Evolutionary conservation across 2,888 invertebrate species (phyloP).

Genomic region (Myopa tessellatipennis): DNA sequence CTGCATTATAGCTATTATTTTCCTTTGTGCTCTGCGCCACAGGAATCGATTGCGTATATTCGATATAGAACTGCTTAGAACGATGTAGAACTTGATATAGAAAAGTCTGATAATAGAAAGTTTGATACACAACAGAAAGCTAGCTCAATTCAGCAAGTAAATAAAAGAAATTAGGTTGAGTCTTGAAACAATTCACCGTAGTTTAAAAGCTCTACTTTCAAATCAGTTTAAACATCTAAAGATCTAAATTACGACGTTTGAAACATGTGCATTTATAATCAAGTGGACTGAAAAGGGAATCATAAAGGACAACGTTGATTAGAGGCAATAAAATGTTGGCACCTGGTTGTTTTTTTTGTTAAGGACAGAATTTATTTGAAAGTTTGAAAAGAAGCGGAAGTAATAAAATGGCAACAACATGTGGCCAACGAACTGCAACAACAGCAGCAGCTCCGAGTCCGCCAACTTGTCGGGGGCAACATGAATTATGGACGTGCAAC

Average conservation of each 20-base stretch:
- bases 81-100: too few species aligned
- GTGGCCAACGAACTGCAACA: background rate
- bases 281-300: background rate
- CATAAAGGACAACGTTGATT: background rate
- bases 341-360: background rate
- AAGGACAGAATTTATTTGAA: background rate
- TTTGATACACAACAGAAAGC: too few species aligned
- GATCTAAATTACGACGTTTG: too few species aligned
- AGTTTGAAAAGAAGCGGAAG: background rate
- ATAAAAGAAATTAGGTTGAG: too few species aligned
- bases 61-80: too few species aligned
- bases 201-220: background rate
- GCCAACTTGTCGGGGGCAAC: background rate
- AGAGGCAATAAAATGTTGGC: background rate
- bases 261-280: too few species aligned
- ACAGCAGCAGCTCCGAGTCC: background rate
- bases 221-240: too few species aligned
- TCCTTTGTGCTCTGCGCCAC: too few species aligned
- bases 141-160: too few species aligned
- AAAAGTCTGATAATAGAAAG: too few species aligned
- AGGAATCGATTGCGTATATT: too few species aligned
- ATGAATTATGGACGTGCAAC: constrained; percentile 6
- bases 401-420: constrained; percentile 2
- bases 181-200: background rate
- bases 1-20: too few species aligned